These are phyloP conservation scores for Saxidomus purpurata DNA, from an alignment of 1,140 invertebrate genomes.

Conservation along the genomic window DNA sequence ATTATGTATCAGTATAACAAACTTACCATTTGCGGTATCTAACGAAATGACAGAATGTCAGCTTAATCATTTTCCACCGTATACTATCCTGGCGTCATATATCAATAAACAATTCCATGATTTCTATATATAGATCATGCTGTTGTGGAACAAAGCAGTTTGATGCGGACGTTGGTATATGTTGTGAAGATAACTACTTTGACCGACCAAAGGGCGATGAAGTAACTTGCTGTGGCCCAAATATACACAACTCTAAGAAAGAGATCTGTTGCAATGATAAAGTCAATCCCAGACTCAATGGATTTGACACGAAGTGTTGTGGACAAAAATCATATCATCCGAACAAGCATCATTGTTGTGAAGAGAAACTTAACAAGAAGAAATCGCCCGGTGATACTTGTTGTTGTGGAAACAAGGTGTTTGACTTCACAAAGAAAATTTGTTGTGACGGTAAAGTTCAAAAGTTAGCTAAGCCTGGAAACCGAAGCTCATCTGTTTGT, in stretches of 20 bases:
- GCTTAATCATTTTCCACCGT: too few species aligned
- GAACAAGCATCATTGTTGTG: constrained; percentile 48
- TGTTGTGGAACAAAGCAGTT: constrained; percentile 53
- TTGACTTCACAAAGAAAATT: constrained; percentile 25
- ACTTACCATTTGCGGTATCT: too few species aligned
- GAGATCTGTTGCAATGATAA: constrained; percentile 53
- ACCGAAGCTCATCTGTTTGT: constrained; percentile 29
- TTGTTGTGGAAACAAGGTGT: constrained; percentile 35
- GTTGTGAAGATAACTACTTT: constrained; percentile 45
- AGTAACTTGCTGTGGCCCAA: constrained; percentile 45
- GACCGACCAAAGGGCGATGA: constrained; percentile 34
- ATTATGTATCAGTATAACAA: too few species aligned
- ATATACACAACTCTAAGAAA: constrained; percentile 35
- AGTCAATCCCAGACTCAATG: constrained; percentile 10
- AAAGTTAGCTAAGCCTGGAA: constrained; percentile 21
- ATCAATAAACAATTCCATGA: too few species aligned
- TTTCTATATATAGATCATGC: too few species aligned
- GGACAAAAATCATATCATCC: constrained; percentile 16
- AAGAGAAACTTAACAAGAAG: constrained; percentile 45
- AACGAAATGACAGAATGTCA: too few species aligned
- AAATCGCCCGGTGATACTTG: neutral
- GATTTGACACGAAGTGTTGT: constrained; percentile 50
- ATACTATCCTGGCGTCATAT: too few species aligned
- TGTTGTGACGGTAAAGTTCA: constrained; percentile 56
- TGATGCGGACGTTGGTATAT: constrained; percentile 43